Conservation (phyloP, 2,113 vertebrate genomes). For the Bungarus multicinctus region DNA sequence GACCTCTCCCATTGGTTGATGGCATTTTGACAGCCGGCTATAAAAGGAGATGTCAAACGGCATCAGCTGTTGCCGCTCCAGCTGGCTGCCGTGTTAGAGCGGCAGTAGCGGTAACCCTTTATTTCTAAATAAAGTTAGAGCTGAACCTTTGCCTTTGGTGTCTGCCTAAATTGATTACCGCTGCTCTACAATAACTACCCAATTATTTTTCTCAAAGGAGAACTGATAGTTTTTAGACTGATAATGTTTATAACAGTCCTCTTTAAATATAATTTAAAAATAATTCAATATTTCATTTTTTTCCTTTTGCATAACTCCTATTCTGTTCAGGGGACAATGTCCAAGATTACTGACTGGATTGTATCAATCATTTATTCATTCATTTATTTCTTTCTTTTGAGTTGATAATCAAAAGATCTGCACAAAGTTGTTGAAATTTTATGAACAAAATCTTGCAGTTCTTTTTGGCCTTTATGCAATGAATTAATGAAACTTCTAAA, state of each 20-base stretch:
- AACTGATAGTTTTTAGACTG: background rate
- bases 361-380: background rate
- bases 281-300: background rate
- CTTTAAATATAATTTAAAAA: background rate
- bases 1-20: too few species aligned
- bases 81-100: too few species aligned
- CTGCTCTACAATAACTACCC: too few species aligned
- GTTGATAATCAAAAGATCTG: background rate
- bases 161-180: too few species aligned
- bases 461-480: conserved; percentile 36
- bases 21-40: too few species aligned
- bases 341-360: background rate
- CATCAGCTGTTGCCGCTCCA: too few species aligned
- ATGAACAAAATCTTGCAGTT: conserved; percentile 36
- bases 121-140: too few species aligned
- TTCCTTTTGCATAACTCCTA: background rate
- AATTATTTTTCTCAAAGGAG: background rate
- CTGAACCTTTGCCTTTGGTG: too few species aligned
- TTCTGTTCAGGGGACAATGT: background rate
- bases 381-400: background rate
- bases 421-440: conserved; percentile 43
- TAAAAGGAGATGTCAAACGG: too few species aligned
- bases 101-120: too few species aligned
- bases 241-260: background rate
- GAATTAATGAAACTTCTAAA: conserved; percentile 32